Evolutionary conservation across 2,113 vertebrate genomes (phyloP), one percentile per base, ranked within the genome.

Genomic region (Thymallus thymallus): DNA sequence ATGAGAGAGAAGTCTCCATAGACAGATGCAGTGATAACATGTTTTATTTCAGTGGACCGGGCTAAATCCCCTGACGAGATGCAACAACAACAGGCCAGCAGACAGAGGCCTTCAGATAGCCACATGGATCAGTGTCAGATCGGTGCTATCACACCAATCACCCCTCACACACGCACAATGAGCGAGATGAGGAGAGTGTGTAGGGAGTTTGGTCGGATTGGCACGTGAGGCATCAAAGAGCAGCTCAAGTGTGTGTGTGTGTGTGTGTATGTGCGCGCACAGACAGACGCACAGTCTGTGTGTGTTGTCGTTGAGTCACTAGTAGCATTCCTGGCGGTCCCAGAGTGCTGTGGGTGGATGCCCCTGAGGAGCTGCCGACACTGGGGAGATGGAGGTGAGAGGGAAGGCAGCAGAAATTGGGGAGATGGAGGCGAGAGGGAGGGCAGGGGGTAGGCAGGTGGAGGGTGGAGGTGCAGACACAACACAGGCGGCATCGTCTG

Each of bases 71-170:
- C 56, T 9, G 26, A 32, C 1, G 32, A 26, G 56, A 62, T 48
- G 45, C 13, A 75, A 60, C 18, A 30, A 66, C 6, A n/a, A 46
- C 23, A 51, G 48, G 48, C 18, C 16, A 2, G 61, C 41, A 56
- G 23, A 70, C 41, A 64, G 51, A 74, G 69, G 72, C 32, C 60
- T 66, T 41, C 32, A 66, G 61, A 65, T 68, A 62, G 48, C 60
- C 32, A 3, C 30, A 22, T 75, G 67, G 30, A 76, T 69, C 41
- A 22, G 26, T 55, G 63, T 75, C 60, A 69, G 26, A 75, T 71
- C 70, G 56, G 67, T 30, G 68, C 66, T 66, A 55, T 79, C 64
- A 72, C 70, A 48, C 46, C 6, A 26, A 71, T 81, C 61, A 79
- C 62, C 24, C 7, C 68, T 66, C 61, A 66, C 10, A 71, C 26